These are phyloP conservation scores for Phrynosoma blainvillii DNA, from an alignment of 2,113 vertebrate genomes.

Conservation along the genomic window DNA sequence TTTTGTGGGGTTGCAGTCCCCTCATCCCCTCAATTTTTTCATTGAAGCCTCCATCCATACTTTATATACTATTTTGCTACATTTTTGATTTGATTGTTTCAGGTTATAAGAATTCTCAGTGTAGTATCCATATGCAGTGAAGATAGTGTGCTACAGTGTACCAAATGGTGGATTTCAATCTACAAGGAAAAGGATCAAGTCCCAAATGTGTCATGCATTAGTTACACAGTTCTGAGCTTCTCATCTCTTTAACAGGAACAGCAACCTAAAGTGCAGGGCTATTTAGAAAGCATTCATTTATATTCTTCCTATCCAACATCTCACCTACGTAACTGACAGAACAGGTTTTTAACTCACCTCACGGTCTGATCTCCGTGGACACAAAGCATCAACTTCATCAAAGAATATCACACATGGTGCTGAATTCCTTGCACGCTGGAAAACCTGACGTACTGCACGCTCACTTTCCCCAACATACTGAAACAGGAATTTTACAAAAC, in stretches of 20 bases:
- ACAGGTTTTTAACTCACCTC: constrained; percentile 79
- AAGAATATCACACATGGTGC: constrained; percentile 98
- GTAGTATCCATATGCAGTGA: no score
- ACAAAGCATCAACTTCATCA: constrained; percentile 95
- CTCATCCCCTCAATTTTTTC: no score
- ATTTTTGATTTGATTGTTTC: no score
- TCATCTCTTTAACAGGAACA: not conserved
- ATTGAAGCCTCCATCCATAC: no score
- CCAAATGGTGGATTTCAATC: not conserved
- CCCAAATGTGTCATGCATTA: not conserved
- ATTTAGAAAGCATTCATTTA: not conserved
- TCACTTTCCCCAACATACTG: constrained; percentile 98
- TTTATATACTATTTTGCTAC: no score
- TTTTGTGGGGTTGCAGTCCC: no score
- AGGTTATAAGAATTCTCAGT: no score
- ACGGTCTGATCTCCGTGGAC: constrained; percentile 91
- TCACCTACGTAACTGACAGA: not conserved
- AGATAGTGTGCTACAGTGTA: not conserved
- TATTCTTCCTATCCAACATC: not conserved
- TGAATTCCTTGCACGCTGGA: constrained; percentile 92
- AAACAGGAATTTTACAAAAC: not conserved
- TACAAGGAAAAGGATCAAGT: not conserved
- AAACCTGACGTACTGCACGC: constrained; percentile 92
- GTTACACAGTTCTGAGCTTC: not conserved
- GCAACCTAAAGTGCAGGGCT: not conserved